A percentile compares a stretch with the other conserved stretches of the same genome.
Conservation (phyloP, 2,888 invertebrate genomes). For the Formica aserva region DNA sequence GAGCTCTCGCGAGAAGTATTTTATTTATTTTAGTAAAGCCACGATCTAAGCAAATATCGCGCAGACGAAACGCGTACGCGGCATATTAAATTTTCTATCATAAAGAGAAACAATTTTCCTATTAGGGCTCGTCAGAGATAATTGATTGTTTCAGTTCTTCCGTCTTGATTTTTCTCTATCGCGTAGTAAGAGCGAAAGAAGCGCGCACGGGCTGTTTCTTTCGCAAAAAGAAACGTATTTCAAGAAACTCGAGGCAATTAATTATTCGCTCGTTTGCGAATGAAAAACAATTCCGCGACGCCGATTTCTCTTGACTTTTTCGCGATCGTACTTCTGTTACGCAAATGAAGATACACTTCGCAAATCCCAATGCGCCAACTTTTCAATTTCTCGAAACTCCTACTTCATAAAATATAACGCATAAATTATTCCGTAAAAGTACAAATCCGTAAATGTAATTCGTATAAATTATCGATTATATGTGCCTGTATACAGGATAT, state of each 20-base stretch:
- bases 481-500: neutral
- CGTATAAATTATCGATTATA: conserved; percentile 24
- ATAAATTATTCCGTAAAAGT: conserved; percentile 30
- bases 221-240: conserved; percentile 25
- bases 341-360: conserved; percentile 29
- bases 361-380: conserved; percentile 1
- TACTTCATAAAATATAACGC: neutral
- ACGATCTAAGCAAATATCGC: conserved; percentile 34
- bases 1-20: conserved; percentile 3
- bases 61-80: conserved; percentile 34
- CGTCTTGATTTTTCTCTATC: conserved; percentile 42
- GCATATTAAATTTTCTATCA: conserved; percentile 46
- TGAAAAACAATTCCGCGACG: conserved; percentile 47
- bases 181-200: conserved; percentile 14
- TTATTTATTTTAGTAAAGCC: neutral
- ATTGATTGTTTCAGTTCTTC: conserved; percentile 47
- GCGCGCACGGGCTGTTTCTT: conserved; percentile 1
- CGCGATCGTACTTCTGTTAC: conserved; percentile 24
- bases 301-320: conserved; percentile 44
- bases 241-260: conserved; percentile 52
- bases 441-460: conserved; percentile 4
- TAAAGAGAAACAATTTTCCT: conserved; percentile 36
- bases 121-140: conserved; percentile 40
- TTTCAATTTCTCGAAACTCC: conserved; percentile 36
- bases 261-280: conserved; percentile 46